Conservation (phyloP, 2,888 invertebrate species). For the Carterocephalus palaemon region DNA sequence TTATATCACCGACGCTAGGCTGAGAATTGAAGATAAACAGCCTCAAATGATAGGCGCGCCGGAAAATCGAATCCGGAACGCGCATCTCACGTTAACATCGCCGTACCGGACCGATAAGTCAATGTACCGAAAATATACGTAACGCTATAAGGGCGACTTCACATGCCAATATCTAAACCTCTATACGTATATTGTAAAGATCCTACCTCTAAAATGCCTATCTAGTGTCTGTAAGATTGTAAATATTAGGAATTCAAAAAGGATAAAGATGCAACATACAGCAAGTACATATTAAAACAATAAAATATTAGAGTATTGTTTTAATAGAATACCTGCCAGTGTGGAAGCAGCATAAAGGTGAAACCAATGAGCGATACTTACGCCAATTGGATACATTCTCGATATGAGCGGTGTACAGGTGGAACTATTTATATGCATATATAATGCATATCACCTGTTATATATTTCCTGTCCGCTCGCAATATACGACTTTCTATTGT, state of each 20-base stretch:
- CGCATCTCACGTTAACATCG: constrained; percentile 12
- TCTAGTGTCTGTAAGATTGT: too few species aligned
- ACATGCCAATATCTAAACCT: too few species aligned
- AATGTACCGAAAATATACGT: constrained; percentile 21
- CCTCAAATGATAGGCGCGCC: constrained; percentile 12
- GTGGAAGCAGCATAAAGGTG: constrained; percentile 7
- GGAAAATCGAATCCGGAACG: constrained; percentile 20
- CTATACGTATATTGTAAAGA: too few species aligned
- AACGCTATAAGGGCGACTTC: constrained; percentile 6
- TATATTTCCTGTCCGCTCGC: constrained; percentile 39
- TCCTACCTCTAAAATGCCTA: too few species aligned
- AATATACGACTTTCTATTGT: constrained; percentile 48
- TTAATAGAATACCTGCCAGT: background rate
- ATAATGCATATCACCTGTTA: constrained; percentile 38
- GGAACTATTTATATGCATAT: constrained; percentile 46
- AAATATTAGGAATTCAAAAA: too few species aligned
- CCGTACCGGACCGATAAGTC: constrained; percentile 15
- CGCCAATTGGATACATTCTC: constrained; percentile 19
- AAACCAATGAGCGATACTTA: constrained; percentile 23
- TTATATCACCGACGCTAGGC: constrained; percentile 6
- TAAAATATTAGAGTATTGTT: too few species aligned
- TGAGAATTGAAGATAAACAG: constrained; percentile 13
- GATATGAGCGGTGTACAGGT: constrained; percentile 21
- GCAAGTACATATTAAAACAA: too few species aligned
- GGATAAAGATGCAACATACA: too few species aligned